Base-by-base conservation (phyloP, 2,888 invertebrate genomes). In the Monochamus alternatus region DNA sequence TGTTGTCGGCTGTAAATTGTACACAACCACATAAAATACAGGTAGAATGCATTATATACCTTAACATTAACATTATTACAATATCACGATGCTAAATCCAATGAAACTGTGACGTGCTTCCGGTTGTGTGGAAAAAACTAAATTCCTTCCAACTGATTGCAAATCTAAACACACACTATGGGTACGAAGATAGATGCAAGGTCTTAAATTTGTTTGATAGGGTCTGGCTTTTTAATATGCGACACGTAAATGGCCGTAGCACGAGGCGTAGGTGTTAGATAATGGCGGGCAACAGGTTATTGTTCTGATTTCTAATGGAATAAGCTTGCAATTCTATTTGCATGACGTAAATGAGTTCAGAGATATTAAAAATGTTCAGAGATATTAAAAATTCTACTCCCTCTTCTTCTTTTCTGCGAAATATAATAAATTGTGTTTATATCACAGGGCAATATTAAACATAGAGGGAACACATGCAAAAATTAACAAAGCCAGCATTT, bases 71-170 rank as follows among this genome's bases (percentile, higher is more conserved):
- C 22, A 10, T 44, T 14, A 64, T 64, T 4, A 69, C 10, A 70
- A 60, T 51, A 2, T 7, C 14, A 43, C 31, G 44, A 10, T 66
- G 52, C 10, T 67, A 14, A n/a, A 47, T n/a, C 52, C 58, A 69
- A 12, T 74, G 74, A 73, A 69, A 73, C 74, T 76, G 68, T 76
- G 66, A 66, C 68, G 73, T 73, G 75, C 69, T 74, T 75, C 70
- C 75, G 70, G 70, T 64, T 59, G 70, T 64, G 43, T 14, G 12
- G 43, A 63, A 74, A 76, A 75, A 80, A 78, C 78, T 75, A 75
- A 80, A 78, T 78, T 80, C 80, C 80, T 78, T 77, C 78, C 77
- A 72, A 74, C 70, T 80, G 78, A 73, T 66, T 77, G 64, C 78
- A 75, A 64, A 64, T 64, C 73, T 74, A 75, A 67, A 55, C 55